Conservation (phyloP, 2,113 vertebrate genomes). For the Tychaedon coryphoeus region DNA sequence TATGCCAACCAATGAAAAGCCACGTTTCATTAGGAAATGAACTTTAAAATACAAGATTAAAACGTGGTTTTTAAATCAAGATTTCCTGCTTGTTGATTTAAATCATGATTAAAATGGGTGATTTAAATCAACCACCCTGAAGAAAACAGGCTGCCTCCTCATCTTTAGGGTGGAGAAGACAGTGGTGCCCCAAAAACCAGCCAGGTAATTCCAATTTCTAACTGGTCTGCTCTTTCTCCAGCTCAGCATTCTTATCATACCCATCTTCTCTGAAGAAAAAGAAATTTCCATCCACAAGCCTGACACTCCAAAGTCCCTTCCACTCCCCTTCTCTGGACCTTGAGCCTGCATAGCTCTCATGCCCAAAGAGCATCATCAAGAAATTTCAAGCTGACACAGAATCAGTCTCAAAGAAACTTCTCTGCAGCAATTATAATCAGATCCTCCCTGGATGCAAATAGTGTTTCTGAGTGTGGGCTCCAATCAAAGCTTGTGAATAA, state of each 20-base stretch:
- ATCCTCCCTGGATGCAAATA: background rate
- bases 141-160: slow-evolving; percentile 7
- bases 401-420: slow-evolving; percentile 25
- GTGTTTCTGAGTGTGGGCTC: background rate
- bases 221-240: background rate
- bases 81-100: slow-evolving; percentile 66
- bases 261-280: background rate
- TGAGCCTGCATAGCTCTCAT: background rate
- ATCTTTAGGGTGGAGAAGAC: background rate
- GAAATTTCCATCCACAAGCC: background rate
- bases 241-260: background rate
- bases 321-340: background rate
- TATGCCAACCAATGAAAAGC: slow-evolving; percentile 60
- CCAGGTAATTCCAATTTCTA: background rate
- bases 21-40: slow-evolving; percentile 65
- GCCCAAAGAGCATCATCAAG: background rate
- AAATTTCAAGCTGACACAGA: background rate
- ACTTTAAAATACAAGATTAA: slow-evolving; percentile 66
- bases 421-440: background rate
- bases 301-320: background rate
- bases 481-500: slow-evolving; percentile 2
- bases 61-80: slow-evolving; percentile 50
- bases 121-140: slow-evolving; percentile 40
- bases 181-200: background rate
- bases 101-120: slow-evolving; percentile 58